Percentiles rank a stretch among this genome's conserved stretches.
Evolutionary conservation across 2,113 vertebrate genomes (phyloP).

Genomic region (Oryzias javanicus): DNA sequence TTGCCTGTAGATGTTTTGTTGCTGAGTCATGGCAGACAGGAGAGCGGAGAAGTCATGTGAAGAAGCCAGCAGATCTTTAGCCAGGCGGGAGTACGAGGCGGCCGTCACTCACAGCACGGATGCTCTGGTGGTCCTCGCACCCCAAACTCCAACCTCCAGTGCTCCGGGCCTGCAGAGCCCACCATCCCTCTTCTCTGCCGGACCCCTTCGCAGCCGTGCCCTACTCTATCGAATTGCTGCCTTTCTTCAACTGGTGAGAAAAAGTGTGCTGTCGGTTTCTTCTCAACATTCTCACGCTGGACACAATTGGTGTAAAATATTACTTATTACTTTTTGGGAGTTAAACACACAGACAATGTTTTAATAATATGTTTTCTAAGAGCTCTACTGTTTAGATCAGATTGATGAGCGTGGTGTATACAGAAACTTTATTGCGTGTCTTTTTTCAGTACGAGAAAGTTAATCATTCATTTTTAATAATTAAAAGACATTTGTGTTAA

Average conservation of each 20-base stretch:
- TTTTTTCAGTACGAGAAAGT: too few relatives aligned
- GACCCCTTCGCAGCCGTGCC: constrained; percentile 86
- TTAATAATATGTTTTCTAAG: too few relatives aligned
- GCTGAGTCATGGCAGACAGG: constrained; percentile 99
- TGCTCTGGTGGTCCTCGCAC: constrained; percentile 88
- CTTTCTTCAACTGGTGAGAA: constrained; percentile 93
- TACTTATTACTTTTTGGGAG: too few relatives aligned
- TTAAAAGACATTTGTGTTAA: too few relatives aligned
- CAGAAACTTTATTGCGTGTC: too few relatives aligned
- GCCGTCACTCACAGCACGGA: constrained; percentile 93
- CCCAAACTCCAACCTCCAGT: constrained; percentile 80
- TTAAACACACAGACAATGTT: too few relatives aligned
- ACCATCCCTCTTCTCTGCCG: constrained; percentile 40
- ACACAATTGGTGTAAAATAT: too few relatives aligned
- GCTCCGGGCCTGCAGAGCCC: constrained; percentile 76
- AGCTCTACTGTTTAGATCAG: too few relatives aligned
- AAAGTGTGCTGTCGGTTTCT: background rate
- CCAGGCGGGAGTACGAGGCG: constrained; percentile 93
- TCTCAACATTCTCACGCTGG: background rate
- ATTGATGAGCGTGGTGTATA: too few relatives aligned
- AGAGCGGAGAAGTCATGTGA: constrained; percentile 99
- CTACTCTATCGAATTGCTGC: constrained; percentile 95
- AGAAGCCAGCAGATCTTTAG: constrained; percentile 96
- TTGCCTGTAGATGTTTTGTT: constrained; percentile 86
- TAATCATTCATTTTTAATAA: too few relatives aligned